phyloP scores from a whole-genome alignment of 1,140 invertebrate species.

The Cydia splendana region DNA sequence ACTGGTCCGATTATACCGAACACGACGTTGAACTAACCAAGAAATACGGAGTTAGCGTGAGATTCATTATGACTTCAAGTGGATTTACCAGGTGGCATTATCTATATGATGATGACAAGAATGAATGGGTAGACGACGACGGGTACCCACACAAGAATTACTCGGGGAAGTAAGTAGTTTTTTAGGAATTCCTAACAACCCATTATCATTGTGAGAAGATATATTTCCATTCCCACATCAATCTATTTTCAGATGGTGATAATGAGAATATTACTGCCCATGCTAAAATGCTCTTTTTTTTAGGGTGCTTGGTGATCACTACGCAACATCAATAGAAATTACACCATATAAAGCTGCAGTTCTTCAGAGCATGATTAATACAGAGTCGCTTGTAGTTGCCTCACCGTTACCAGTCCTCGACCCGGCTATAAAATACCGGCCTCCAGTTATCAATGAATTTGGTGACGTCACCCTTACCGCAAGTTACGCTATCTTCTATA shows the following conservation, averaged over 20 bases:
- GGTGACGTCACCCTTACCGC: slow-evolving; percentile 86
- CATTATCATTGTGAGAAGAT: neutral
- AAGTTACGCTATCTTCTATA: slow-evolving; percentile 91
- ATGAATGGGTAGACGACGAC: slow-evolving; percentile 62
- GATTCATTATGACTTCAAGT: slow-evolving; percentile 93
- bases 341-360: slow-evolving; percentile 96
- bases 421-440: slow-evolving; percentile 59
- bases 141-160: slow-evolving; percentile 57
- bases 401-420: slow-evolving; percentile 85
- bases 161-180: slow-evolving; percentile 55
- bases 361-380: slow-evolving; percentile 88
- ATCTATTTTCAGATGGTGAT: too few relatives aligned
- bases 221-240: slow-evolving; percentile 1
- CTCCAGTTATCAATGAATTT: slow-evolving; percentile 62
- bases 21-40: slow-evolving; percentile 79
- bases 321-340: slow-evolving; percentile 92
- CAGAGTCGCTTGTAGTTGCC: slow-evolving; percentile 88
- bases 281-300: slow-evolving; percentile 19
- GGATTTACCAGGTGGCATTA: slow-evolving; percentile 93
- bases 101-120: slow-evolving; percentile 80
- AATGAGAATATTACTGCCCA: too few relatives aligned
- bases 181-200: neutral
- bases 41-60: slow-evolving; percentile 84
- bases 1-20: slow-evolving; percentile 77
- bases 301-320: slow-evolving; percentile 88